Percentiles rank a stretch among this genome's conserved stretches.
phyloP scores from a whole-genome alignment of 2,888 invertebrate genomes.

The Amphipyra berbera region DNA sequence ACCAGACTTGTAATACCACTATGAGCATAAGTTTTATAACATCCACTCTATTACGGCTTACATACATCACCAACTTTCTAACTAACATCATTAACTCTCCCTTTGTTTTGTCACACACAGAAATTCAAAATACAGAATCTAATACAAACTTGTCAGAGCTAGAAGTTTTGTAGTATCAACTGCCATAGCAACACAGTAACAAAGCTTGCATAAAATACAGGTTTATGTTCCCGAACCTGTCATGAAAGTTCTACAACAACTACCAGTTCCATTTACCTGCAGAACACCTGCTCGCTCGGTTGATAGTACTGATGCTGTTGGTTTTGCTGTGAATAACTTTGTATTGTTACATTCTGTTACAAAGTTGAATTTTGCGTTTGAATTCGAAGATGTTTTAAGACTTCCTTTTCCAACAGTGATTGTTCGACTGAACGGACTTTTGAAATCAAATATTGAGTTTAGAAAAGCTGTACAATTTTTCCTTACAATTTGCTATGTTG shows the following conservation, averaged over 20 bases:
- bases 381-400: slow-evolving; percentile 6
- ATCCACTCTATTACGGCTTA: too few species aligned
- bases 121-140: not conserved
- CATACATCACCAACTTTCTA: too few species aligned
- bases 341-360: slow-evolving; percentile 4
- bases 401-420: not conserved
- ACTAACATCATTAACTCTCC: not conserved
- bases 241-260: slow-evolving; percentile 25
- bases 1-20: not conserved
- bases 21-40: too few species aligned
- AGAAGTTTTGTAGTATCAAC: not conserved
- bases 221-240: slow-evolving; percentile 21
- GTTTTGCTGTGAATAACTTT: slow-evolving; percentile 38
- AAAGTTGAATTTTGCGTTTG: slow-evolving; percentile 18
- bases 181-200: slow-evolving; percentile 8
- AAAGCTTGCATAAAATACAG: slow-evolving; percentile 19
- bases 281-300: slow-evolving; percentile 25
- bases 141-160: slow-evolving; percentile 7
- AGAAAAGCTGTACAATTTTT: not conserved
- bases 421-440: not conserved
- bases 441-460: not conserved
- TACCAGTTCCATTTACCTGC: slow-evolving; percentile 20
- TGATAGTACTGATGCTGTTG: slow-evolving; percentile 16
- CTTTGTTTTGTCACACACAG: not conserved
- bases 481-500: too few species aligned